Base-by-base conservation (phyloP, 2,797 vertebrate genomes). In the Hephaestus fuliginosus region DNA sequence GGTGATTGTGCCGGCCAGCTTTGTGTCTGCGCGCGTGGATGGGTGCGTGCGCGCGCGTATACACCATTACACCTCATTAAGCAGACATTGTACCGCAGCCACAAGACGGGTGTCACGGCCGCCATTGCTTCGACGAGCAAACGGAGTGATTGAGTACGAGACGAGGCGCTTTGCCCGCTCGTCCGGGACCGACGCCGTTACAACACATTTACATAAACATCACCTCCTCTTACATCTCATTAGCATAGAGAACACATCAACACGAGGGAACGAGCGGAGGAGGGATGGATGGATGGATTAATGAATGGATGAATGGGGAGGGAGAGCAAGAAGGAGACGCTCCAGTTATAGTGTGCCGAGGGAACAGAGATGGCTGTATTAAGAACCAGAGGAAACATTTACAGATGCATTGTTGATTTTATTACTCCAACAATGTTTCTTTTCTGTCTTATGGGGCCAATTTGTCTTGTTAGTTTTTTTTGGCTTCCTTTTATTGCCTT, bases 181-280 rank as follows among this genome's bases (percentile, higher is more conserved):
- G 72, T 76, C 69, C 0, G 84, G 80, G 88, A 87, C 82, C 17
- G 33, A 73, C 41, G 46, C 72, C 48, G 82, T 80, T 88, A 67
- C 86, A 74, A 51, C 71, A 80, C 89, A 92, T 92, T 93, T 90
- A 83, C 91, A 91, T 93, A 88, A 90, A 84, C 85, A 88, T 86
- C 83, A 66, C 75, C 76, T 22, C 71, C 67, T 87, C 84, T 89
- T 85, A 85, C 84, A 88, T 89, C 68, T 82, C 78, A 88, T 94
- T 90, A 92, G 84, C 90, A 91, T 89, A 80, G 64, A 82, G 66
- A 90, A 86, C 72, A 73, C 86, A 91, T 92, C 78, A 74, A 83
- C 80, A 69, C 25, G 64, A 77, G 56, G 70, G 60, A 28, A 22
- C 57, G 33, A 65, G 81, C 7, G 12, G 76, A 80, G 86, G 76